Conservation (phyloP, 2,113 vertebrate species). For the Triplophysa siluroides region DNA sequence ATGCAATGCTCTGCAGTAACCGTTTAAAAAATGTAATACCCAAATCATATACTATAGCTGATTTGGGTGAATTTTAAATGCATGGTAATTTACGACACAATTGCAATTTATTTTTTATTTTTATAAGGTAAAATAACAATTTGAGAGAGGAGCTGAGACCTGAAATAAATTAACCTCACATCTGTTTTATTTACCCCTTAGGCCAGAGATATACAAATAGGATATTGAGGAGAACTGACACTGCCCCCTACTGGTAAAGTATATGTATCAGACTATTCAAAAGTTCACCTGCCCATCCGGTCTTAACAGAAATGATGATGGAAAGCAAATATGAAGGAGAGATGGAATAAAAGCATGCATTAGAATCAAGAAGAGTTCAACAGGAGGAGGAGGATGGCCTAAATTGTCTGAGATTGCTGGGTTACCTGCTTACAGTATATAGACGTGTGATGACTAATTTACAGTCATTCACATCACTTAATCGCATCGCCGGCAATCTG, state of each 20-base stretch:
- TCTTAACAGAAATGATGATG: too few species aligned
- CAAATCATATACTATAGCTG: background rate
- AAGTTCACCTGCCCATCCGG: too few species aligned
- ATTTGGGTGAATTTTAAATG: background rate
- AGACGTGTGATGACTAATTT: too few species aligned
- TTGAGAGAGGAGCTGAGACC: constrained; percentile 6
- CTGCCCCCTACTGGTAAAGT: constrained; percentile 34
- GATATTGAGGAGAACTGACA: background rate
- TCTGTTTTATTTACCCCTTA: constrained; percentile 24
- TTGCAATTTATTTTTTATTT: background rate
- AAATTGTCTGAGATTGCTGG: too few species aligned
- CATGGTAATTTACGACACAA: constrained; percentile 3
- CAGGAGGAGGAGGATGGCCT: too few species aligned
- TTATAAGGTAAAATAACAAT: constrained; percentile 17
- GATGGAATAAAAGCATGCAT: too few species aligned
- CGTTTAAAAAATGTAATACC: background rate
- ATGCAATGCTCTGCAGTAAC: background rate
- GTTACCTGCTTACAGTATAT: too few species aligned
- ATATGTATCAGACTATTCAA: background rate
- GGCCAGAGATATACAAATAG: background rate
- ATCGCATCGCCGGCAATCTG: too few species aligned
- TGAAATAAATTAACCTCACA: background rate
- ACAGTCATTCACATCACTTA: too few species aligned
- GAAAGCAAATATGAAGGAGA: too few species aligned
- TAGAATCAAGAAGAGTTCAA: too few species aligned